Percentiles rank a stretch among this genome's conserved stretches.
These are phyloP conservation scores for Brachionus calyciflorus DNA, from an alignment of 1,140 invertebrate genomes.

Conservation along the genomic window DNA sequence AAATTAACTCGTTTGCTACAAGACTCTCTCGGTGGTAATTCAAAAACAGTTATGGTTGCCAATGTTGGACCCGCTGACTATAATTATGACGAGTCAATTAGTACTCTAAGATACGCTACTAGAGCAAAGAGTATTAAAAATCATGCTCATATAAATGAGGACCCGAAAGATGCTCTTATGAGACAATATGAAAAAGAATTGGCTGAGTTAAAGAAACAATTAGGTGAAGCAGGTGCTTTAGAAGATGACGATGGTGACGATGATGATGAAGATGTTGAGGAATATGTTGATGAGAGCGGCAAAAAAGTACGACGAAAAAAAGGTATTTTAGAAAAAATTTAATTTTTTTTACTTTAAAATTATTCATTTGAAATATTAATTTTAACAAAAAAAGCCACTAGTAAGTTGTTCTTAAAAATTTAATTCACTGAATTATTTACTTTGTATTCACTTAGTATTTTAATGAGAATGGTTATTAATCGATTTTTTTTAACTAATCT, in stretches of 20 bases:
- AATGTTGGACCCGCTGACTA: constrained; percentile 61
- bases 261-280: constrained; percentile 10
- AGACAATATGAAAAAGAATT: constrained; percentile 61
- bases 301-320: constrained; percentile 60
- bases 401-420: constrained; percentile 18
- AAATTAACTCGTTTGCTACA: constrained; percentile 58
- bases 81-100: constrained; percentile 61
- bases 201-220: constrained; percentile 55
- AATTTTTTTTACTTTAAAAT: constrained; percentile 64
- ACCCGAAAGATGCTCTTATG: constrained; percentile 76
- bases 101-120: constrained; percentile 75
- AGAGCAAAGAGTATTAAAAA: constrained; percentile 96
- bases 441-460: too few species aligned
- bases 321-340: too few species aligned
- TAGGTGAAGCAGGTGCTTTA: constrained; percentile 51
- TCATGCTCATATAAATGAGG: constrained; percentile 88
- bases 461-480: too few species aligned
- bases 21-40: constrained; percentile 60
- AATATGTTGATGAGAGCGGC: constrained; percentile 49
- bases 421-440: too few species aligned
- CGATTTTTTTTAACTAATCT: too few species aligned
- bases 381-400: constrained; percentile 9
- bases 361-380: constrained; percentile 63
- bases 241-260: constrained; percentile 2
- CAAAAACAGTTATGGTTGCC: constrained; percentile 61